Evolutionary conservation across 2,113 vertebrate genomes (phyloP), one percentile per base, ranked within the genome.

Genomic region (Brachypodius melanocephalos): DNA sequence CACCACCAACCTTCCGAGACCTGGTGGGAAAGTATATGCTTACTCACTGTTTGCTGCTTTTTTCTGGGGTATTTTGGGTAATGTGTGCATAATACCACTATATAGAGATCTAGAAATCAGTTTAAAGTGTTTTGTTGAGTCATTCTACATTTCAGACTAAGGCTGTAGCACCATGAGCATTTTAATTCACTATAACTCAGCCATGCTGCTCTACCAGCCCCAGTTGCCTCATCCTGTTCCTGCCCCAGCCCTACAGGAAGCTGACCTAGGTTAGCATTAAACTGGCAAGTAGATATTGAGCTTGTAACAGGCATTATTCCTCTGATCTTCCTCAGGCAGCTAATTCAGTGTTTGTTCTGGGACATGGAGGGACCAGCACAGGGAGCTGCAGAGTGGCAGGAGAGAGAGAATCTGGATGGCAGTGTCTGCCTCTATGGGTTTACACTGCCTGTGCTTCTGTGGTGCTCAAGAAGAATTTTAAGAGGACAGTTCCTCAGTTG

Each of bases 151-250:
- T 76, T 46, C 80, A 57, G 24, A 42, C 17, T 32, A 29, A 73
- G 26, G 19, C 38, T 78, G 25, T 38, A 51, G 12, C 29, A 34
- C n/a, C 5, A 7, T 8, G 14, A 62, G 4, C 25, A 38, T 69
- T 69, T 78, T 32, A 75, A 73, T 29, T 54, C 43, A 59, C 26
- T 46, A 2, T 14, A 88, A 42, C 24, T 69, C 42, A 66, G n/a
- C 21, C 45, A 22, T 14, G 28, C 28, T 95, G 21, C 45, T 83
- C 55, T 63, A 59, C 6, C 5, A 71, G 55, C 8, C 42, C 31
- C 5, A 22, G 1, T 3, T 1, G 1, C 6, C 38, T 84, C 2
- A 3, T 49, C 54, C 54, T 62, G 7, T 14, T 79, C 63, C 67
- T 72, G 36, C 25, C 22, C 12, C 59, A 76, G 21, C 45, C 17